A percentile compares a stretch with the other conserved stretches of the same genome.
Evolutionary conservation across 2,888 invertebrate genomes (phyloP).

Genomic region (Microplitis deprimator): DNA sequence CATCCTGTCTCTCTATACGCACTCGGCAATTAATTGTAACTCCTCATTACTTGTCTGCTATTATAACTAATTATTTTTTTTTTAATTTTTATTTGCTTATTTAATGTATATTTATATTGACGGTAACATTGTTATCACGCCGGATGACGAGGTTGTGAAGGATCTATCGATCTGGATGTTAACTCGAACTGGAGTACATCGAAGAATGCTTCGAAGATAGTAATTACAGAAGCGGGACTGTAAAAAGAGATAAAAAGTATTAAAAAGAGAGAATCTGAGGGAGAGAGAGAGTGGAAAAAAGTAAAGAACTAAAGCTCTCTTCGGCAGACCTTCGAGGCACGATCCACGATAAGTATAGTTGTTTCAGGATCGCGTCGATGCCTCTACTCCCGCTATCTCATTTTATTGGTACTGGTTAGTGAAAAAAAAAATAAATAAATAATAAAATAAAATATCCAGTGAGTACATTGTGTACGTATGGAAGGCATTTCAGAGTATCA

Average conservation of each 20-base stretch:
- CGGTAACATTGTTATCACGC: conserved; percentile 1
- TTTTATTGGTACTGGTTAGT: conserved; percentile 67
- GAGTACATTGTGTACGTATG: neutral
- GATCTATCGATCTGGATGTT: conserved; percentile 48
- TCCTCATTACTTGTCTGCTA: neutral
- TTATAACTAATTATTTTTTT: neutral
- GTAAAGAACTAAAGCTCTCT: conserved; percentile 8
- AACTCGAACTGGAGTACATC: conserved; percentile 54
- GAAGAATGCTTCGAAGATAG: conserved; percentile 61
- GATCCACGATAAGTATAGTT: conserved; percentile 71
- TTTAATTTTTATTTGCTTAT: neutral
- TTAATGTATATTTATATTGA: neutral
- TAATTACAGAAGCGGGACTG: conserved; percentile 70
- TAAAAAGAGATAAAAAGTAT: conserved; percentile 38
- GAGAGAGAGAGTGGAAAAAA: conserved; percentile 2
- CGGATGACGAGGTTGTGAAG: neutral
- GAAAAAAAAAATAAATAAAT: conserved; percentile 58
- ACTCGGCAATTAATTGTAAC: neutral
- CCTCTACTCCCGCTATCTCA: conserved; percentile 67
- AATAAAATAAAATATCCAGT: conserved; percentile 13
- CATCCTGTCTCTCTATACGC: too few relatives aligned
- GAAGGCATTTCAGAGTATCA: neutral
- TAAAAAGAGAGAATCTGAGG: conserved; percentile 53
- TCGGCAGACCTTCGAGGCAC: conserved; percentile 67
- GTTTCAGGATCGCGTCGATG: conserved; percentile 68